phyloP scores from a whole-genome alignment of 2,888 invertebrate species.

The Chymomyza caudatula region DNA sequence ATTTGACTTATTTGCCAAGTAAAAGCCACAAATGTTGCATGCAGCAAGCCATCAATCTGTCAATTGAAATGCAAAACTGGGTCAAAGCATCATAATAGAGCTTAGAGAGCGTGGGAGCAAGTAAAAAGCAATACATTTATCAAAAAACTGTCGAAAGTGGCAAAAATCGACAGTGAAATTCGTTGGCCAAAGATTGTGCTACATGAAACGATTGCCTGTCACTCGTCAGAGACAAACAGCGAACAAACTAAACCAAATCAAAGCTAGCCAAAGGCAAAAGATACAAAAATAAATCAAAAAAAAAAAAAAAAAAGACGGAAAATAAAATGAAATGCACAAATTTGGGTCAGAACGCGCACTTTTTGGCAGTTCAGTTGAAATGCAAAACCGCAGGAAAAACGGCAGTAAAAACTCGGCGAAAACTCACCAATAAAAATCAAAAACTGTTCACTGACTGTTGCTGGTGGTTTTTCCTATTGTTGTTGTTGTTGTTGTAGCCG shows the following conservation, averaged over 20 bases:
- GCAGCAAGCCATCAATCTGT: constrained; percentile 12
- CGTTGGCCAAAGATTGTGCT: constrained; percentile 20
- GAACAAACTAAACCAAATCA: constrained; percentile 10
- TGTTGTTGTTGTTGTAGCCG: constrained; percentile 5
- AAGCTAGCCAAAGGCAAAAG: constrained; percentile 48
- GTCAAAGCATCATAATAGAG: constrained; percentile 38
- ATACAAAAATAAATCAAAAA: constrained; percentile 30
- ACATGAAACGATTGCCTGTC: constrained; percentile 40
- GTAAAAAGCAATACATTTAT: constrained; percentile 23
- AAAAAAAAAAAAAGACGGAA: constrained; percentile 24
- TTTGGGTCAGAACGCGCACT: constrained; percentile 29
- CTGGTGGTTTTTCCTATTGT: background rate
- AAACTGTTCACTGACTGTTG: constrained; percentile 40
- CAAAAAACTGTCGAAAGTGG: constrained; percentile 3
- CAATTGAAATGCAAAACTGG: constrained; percentile 24
- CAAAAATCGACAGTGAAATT: constrained; percentile 35
- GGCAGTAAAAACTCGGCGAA: background rate
- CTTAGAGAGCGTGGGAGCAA: constrained; percentile 23
- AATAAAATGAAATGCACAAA: constrained; percentile 36
- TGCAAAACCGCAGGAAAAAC: background rate
- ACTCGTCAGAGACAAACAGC: constrained; percentile 8
- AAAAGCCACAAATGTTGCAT: background rate
- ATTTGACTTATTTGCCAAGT: constrained; percentile 7
- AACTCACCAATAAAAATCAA: constrained; percentile 52
- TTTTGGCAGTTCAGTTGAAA: background rate